phyloP scores from a whole-genome alignment of 1,140 invertebrate species.

The Lucilia sericata region DNA sequence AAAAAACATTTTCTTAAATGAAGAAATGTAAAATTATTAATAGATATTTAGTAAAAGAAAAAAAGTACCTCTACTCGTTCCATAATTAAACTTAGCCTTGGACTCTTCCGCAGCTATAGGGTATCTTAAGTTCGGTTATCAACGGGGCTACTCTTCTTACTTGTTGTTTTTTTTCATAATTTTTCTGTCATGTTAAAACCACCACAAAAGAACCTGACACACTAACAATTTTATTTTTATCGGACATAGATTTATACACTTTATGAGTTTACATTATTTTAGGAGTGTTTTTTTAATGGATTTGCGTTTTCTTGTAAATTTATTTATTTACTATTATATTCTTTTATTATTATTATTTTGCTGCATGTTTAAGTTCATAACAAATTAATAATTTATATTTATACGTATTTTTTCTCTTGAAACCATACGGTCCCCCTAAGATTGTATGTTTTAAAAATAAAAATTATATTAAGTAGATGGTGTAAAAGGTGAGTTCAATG shows the following conservation, averaged over 20 bases:
- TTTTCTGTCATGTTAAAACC: constrained; percentile 8
- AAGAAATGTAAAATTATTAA: too few relatives aligned
- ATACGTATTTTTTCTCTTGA: background rate
- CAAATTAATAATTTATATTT: constrained; percentile 39
- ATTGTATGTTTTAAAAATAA: too few relatives aligned
- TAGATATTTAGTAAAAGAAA: too few relatives aligned
- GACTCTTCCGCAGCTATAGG: too few relatives aligned
- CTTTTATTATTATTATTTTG: too few relatives aligned
- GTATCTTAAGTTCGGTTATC: too few relatives aligned
- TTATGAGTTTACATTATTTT: constrained; percentile 13
- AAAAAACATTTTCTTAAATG: too few relatives aligned
- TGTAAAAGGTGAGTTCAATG: too few relatives aligned
- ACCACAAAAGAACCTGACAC: background rate
- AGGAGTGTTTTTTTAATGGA: constrained; percentile 20
- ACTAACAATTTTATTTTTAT: constrained; percentile 35
- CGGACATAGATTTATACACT: constrained; percentile 32
- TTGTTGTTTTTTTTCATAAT: background rate
- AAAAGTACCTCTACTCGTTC: too few relatives aligned
- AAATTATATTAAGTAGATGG: too few relatives aligned
- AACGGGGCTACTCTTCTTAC: background rate
- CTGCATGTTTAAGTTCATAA: background rate
- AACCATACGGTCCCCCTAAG: too few relatives aligned
- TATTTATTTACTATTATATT: background rate
- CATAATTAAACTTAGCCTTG: too few relatives aligned
- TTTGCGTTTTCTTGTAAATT: constrained; percentile 3